phyloP scores from a whole-genome alignment of 2,113 vertebrate species.

The Budorcas taxicolor region DNA sequence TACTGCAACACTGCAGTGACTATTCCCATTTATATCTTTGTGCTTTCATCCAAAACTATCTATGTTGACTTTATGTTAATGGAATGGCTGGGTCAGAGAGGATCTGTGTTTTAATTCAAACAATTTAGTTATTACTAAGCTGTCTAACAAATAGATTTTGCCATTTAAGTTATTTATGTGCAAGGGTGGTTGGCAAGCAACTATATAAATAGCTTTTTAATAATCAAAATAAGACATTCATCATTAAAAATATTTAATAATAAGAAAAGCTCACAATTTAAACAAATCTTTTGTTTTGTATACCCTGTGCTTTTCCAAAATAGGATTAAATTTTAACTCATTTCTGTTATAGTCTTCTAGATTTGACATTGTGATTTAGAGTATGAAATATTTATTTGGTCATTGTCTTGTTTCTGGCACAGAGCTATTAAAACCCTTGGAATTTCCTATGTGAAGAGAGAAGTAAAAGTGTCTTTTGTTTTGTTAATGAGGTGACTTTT shows the following conservation, averaged over 20 bases:
- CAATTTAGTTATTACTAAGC: background rate
- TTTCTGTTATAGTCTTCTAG: background rate
- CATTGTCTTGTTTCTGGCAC: background rate
- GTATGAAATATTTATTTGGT: background rate
- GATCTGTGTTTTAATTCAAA: background rate
- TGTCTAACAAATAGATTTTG: background rate
- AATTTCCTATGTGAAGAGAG: background rate
- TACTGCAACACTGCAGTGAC: background rate
- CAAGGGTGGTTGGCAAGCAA: background rate
- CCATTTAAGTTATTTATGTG: background rate
- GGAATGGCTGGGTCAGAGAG: background rate
- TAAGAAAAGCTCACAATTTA: background rate
- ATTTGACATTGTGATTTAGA: background rate
- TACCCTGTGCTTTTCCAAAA: background rate
- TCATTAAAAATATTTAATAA: slow-evolving; percentile 13
- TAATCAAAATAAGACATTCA: background rate
- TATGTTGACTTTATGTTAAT: background rate
- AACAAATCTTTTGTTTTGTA: background rate
- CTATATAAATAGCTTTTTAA: slow-evolving; percentile 7
- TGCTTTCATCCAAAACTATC: background rate
- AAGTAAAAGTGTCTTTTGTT: background rate
- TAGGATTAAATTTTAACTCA: background rate
- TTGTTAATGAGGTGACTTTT: background rate
- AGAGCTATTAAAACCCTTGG: background rate
- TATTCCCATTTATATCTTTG: background rate